A percentile compares a stretch with the other conserved stretches of the same genome.
These are phyloP conservation scores for Mustela nigripes DNA, from an alignment of 2,113 vertebrate genomes.

Conservation along the genomic window DNA sequence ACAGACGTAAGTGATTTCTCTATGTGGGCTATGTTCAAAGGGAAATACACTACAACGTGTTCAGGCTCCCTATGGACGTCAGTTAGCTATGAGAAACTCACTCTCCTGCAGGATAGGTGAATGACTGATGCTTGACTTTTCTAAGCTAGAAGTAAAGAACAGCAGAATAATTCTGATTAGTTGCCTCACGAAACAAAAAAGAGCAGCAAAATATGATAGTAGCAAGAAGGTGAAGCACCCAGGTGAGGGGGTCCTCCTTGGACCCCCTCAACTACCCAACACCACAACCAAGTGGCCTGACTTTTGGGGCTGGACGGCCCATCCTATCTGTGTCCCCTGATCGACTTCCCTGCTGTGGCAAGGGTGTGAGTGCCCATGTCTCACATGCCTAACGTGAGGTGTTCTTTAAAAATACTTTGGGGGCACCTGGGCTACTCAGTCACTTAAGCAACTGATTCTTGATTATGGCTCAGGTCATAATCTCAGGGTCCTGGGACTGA, in stretches of 20 bases:
- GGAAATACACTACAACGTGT: not conserved
- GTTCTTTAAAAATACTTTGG: not conserved
- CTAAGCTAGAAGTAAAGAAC: conserved; percentile 15
- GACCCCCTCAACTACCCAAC: not conserved
- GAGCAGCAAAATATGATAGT: not conserved
- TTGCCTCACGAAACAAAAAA: not conserved
- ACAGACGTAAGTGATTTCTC: not conserved
- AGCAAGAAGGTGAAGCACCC: not conserved
- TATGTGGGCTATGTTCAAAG: not conserved
- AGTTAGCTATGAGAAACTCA: not conserved
- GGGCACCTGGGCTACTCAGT: not conserved
- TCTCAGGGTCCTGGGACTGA: not conserved
- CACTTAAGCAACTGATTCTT: too few relatives aligned
- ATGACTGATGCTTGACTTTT: not conserved
- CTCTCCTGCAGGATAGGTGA: not conserved
- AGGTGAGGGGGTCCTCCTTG: not conserved
- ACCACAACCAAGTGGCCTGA: too few relatives aligned
- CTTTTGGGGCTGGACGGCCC: not conserved
- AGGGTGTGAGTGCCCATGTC: not conserved
- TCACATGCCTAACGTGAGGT: not conserved
- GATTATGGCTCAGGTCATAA: not conserved
- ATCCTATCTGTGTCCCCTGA: not conserved
- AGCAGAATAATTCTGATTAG: not conserved
- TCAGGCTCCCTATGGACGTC: not conserved
- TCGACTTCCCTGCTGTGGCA: not conserved